Conservation (phyloP, 2,113 vertebrate species). For the Pimephales promelas region DNA sequence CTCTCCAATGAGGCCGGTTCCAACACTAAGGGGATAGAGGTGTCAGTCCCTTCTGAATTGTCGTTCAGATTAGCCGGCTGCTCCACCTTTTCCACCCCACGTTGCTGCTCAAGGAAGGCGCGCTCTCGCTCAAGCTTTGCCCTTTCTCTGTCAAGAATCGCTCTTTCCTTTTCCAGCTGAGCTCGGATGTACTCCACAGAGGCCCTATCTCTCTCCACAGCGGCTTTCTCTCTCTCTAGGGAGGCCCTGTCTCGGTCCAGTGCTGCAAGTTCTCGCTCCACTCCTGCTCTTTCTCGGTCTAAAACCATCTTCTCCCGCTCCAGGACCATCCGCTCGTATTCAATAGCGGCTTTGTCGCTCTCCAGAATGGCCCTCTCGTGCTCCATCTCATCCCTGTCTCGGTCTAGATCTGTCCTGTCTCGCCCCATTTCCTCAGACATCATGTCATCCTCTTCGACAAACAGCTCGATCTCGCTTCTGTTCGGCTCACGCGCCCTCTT, state of each 20-base stretch:
- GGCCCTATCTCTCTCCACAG: slow-evolving; percentile 68
- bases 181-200: slow-evolving; percentile 58
- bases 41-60: slow-evolving; percentile 9
- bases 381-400: slow-evolving; percentile 53
- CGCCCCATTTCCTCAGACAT: slow-evolving; percentile 44
- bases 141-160: slow-evolving; percentile 64
- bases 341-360: slow-evolving; percentile 54
- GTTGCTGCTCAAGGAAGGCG: slow-evolving; percentile 54
- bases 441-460: slow-evolving; percentile 58
- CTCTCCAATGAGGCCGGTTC: slow-evolving; percentile 53
- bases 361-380: slow-evolving; percentile 54
- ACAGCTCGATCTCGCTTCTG: slow-evolving; percentile 60
- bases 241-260: slow-evolving; percentile 57
- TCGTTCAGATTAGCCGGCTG: slow-evolving; percentile 31
- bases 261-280: slow-evolving; percentile 65
- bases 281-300: slow-evolving; percentile 63
- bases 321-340: slow-evolving; percentile 60
- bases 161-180: slow-evolving; percentile 68
- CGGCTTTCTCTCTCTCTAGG: slow-evolving; percentile 68
- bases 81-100: slow-evolving; percentile 37
- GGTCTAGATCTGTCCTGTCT: slow-evolving; percentile 54
- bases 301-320: slow-evolving; percentile 65
- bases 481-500: slow-evolving; percentile 47
- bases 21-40: slow-evolving; percentile 13
- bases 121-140: slow-evolving; percentile 59